These are phyloP conservation scores for Parauchenoglanis ngamensis DNA, from an alignment of 2,797 vertebrate genomes.

Conservation along the genomic window DNA sequence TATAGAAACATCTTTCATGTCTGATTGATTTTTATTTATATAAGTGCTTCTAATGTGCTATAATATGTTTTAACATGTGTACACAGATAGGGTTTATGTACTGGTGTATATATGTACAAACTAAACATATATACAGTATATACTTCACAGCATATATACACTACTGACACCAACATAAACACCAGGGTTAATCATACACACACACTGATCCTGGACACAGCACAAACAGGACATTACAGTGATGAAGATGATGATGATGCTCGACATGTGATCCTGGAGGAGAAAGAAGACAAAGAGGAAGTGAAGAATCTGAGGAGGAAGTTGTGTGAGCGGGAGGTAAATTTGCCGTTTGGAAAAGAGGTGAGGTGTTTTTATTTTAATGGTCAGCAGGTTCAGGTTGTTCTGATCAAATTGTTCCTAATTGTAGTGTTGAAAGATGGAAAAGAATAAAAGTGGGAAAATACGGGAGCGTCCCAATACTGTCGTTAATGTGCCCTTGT, in stretches of 20 bases:
- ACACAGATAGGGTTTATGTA: conserved; percentile 58
- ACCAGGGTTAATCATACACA: conserved; percentile 55
- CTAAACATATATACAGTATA: conserved; percentile 82
- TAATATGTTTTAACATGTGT: conserved; percentile 58
- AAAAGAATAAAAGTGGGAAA: conserved; percentile 4
- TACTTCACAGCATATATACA: conserved; percentile 68
- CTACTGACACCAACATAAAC: conserved; percentile 53
- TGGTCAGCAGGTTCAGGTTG: background rate
- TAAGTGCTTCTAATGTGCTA: background rate
- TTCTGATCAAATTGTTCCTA: background rate
- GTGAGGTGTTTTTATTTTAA: background rate
- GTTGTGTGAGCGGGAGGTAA: background rate
- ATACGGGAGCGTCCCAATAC: background rate
- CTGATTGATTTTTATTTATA: background rate
- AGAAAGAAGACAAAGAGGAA: conserved; percentile 54
- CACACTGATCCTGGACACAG: conserved; percentile 66
- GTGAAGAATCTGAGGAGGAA: conserved; percentile 46
- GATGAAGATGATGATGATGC: conserved; percentile 58
- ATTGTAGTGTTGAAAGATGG: background rate
- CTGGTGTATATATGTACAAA: conserved; percentile 77
- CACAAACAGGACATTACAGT: conserved; percentile 40
- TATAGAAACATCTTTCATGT: background rate
- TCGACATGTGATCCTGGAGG: conserved; percentile 69
- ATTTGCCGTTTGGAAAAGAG: conserved; percentile 20
- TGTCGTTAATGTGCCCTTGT: background rate